Percentiles rank a stretch among this genome's conserved stretches.
Conservation (phyloP, 2,888 invertebrate species). For the Tiphia femorata region DNA sequence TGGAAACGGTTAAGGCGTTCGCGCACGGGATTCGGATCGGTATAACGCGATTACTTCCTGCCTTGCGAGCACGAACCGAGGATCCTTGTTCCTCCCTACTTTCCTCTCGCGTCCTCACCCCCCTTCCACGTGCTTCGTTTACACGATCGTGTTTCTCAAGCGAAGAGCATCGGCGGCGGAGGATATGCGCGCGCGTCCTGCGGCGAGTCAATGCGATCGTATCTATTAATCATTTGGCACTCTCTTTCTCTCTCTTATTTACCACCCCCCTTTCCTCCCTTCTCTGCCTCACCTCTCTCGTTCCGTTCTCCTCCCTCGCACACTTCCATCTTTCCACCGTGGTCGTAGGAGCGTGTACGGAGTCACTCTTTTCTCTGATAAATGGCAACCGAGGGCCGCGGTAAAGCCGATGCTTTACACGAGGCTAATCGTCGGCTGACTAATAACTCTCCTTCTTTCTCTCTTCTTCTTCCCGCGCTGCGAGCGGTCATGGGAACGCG, state of each 20-base stretch:
- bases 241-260: slow-evolving; percentile 16
- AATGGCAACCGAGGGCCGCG: slow-evolving; percentile 44
- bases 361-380: slow-evolving; percentile 48
- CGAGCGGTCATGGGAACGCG: slow-evolving; percentile 40
- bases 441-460: slow-evolving; percentile 51
- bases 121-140: slow-evolving; percentile 18
- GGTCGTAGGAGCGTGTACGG: slow-evolving; percentile 30
- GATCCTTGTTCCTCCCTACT: slow-evolving; percentile 33
- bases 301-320: neutral
- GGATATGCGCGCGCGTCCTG: slow-evolving; percentile 28
- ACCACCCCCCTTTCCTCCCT: slow-evolving; percentile 7
- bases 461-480: slow-evolving; percentile 17
- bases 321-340: slow-evolving; percentile 1
- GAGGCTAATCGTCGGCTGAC: slow-evolving; percentile 44
- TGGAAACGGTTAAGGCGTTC: slow-evolving; percentile 35
- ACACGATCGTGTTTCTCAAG: slow-evolving; percentile 39
- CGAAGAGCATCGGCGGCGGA: slow-evolving; percentile 14
- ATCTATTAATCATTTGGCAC: slow-evolving; percentile 52
- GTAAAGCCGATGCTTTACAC: slow-evolving; percentile 39
- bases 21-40: slow-evolving; percentile 17
- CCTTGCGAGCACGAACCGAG: slow-evolving; percentile 25
- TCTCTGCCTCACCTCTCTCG: neutral
- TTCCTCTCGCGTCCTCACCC: slow-evolving; percentile 10
- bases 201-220: slow-evolving; percentile 49
- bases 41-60: slow-evolving; percentile 29